A percentile compares a stretch with the other conserved stretches of the same genome.
These are phyloP conservation scores for Anomalospiza imberbis DNA, from an alignment of 2,797 vertebrate genomes.

Conservation along the genomic window DNA sequence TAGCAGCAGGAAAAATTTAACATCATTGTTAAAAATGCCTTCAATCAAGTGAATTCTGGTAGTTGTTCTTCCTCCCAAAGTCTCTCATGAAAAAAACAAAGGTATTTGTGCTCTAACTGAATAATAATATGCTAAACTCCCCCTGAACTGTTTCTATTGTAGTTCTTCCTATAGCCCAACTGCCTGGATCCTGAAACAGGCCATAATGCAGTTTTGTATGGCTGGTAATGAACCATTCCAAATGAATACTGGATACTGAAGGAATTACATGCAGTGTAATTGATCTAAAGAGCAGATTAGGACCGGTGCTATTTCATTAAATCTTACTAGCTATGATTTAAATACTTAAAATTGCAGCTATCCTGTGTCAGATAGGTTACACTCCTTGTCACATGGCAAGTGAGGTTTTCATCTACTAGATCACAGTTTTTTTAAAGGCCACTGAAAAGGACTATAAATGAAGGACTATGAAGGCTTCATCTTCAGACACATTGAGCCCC, in stretches of 20 bases:
- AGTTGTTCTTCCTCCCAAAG: not conserved
- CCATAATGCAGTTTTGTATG: not conserved
- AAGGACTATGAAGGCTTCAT: not conserved
- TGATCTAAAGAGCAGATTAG: constrained; percentile 51
- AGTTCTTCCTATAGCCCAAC: not conserved
- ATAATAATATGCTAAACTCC: not conserved
- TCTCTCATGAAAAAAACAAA: not conserved
- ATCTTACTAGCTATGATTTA: constrained; percentile 41
- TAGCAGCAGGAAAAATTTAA: not conserved
- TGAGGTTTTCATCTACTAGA: not conserved
- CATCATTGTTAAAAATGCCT: not conserved
- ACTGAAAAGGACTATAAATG: not conserved
- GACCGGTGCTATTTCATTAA: constrained; percentile 44
- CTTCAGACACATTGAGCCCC: not conserved
- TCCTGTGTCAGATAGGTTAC: constrained; percentile 13
- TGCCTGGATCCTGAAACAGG: not conserved
- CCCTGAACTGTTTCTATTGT: not conserved
- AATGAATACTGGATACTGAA: constrained; percentile 1
- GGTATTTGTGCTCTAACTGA: not conserved
- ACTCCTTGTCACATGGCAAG: not conserved
- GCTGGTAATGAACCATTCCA: constrained; percentile 42
- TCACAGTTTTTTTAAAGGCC: not conserved
- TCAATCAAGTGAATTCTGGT: not conserved
- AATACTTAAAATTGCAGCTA: constrained; percentile 31
- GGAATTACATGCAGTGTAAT: constrained; percentile 46